These are phyloP conservation scores for Microhierax caerulescens DNA, from an alignment of 2,797 vertebrate species.

Conservation along the genomic window DNA sequence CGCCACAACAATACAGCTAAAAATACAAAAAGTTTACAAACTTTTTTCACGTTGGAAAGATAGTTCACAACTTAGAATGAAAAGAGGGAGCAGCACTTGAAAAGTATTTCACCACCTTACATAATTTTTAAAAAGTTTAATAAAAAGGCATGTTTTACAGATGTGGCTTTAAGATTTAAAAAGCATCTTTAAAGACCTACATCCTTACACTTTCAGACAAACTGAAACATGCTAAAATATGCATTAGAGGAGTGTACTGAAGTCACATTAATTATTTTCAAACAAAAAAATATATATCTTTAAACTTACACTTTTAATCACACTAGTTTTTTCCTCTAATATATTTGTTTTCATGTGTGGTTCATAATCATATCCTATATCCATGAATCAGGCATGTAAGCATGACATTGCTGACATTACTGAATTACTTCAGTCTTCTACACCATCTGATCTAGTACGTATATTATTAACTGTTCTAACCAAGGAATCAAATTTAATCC, in stretches of 20 bases:
- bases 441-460: slow-evolving; percentile 33
- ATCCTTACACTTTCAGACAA: background rate
- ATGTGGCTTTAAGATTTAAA: background rate
- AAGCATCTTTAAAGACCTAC: background rate
- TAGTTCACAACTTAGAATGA: background rate
- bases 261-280: background rate
- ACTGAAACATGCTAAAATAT: background rate
- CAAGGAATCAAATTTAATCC: slow-evolving; percentile 67
- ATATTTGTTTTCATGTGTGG: slow-evolving; percentile 38
- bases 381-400: slow-evolving; percentile 53
- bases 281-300: background rate
- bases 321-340: background rate
- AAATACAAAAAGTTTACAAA: background rate
- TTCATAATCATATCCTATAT: slow-evolving; percentile 54
- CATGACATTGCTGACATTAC: slow-evolving; percentile 59
- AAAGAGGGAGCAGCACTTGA: background rate
- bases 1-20: fast-evolving
- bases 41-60: background rate
- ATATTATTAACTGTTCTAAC: slow-evolving; percentile 64
- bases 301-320: background rate
- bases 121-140: background rate
- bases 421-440: slow-evolving; percentile 54
- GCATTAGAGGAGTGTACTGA: background rate
- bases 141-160: background rate
- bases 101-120: background rate